These are phyloP conservation scores for Charina bottae DNA, from an alignment of 2,113 vertebrate genomes.

Conservation along the genomic window DNA sequence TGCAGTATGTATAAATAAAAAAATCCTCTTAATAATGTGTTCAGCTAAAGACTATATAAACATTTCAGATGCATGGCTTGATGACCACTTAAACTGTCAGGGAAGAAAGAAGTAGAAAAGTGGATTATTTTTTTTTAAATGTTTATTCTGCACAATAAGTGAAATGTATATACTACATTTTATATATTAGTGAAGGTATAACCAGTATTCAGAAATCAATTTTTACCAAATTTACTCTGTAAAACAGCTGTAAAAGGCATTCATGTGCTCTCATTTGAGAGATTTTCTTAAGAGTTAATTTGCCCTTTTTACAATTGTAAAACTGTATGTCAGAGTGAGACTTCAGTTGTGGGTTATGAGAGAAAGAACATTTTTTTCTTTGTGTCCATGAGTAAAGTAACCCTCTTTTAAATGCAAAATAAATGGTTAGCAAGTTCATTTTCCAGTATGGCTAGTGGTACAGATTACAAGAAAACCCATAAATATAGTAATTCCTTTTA, in stretches of 20 bases:
- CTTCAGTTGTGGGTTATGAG: neutral
- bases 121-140: neutral
- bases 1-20: neutral
- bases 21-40: neutral
- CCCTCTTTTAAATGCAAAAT: slow-evolving; percentile 20
- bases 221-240: neutral
- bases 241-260: neutral
- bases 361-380: neutral
- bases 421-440: slow-evolving; percentile 33
- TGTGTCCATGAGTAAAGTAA: neutral
- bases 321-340: neutral
- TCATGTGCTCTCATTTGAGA: neutral
- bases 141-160: neutral
- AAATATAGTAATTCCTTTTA: slow-evolving; percentile 25
- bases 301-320: neutral
- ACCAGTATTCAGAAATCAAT: neutral
- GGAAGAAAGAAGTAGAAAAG: neutral
- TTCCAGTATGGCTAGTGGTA: slow-evolving; percentile 20
- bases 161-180: neutral
- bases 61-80: neutral
- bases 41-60: neutral
- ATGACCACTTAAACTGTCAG: neutral
- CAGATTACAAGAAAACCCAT: slow-evolving; percentile 29
- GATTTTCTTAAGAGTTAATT: neutral
- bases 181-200: neutral